Base-by-base conservation (phyloP, 1,140 invertebrate genomes). In the Callitettix versicolor region DNA sequence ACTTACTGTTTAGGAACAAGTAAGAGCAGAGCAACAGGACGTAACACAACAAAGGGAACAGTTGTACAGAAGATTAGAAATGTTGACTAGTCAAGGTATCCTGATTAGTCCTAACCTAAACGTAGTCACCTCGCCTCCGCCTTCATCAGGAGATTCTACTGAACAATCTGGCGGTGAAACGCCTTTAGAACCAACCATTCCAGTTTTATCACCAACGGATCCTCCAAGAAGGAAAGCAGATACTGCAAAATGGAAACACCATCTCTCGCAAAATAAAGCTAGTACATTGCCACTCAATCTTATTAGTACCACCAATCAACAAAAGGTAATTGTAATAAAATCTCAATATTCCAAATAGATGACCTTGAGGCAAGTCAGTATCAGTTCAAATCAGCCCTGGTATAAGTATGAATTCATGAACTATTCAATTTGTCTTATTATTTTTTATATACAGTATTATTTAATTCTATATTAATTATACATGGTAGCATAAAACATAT, bases 1-100 rank as follows among this genome's bases (percentile, higher is more conserved):
- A n/a, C n/a, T n/a, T n/a, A 36, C 7, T 36, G 57, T 55, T 50
- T 68, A 84, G 66, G 81, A 85, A 61, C 79, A 84, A 66, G 65
- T 87, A 12, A 73, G 78, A 12, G 75, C 78, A 11, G 85, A 92
- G 60, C 84, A 92, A 67, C 79, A 80, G 34, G 90, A 94, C 64
- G 80, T 94, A 12, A 81, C 78, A 14, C 84, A 91, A 60, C 90
- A 95, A 68, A 68, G 90, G 9, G 91, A 95, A 64, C 82, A 90
- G 58, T 71, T 95, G 12, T 93, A 91, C 68, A 70, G 88, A 26
- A 81, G 88, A 65, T 76, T 92, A 63, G 88, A 93, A 63, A 75
- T 82, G 22, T 71, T 92, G 1, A 80, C 83, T 33, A 80, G 76
- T 52, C 82, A 86, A 64, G 86, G 86, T 2, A 74, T 88, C 20